Evolutionary conservation across 2,113 vertebrate genomes (phyloP).

Genomic region (Sceloporus undulatus): DNA sequence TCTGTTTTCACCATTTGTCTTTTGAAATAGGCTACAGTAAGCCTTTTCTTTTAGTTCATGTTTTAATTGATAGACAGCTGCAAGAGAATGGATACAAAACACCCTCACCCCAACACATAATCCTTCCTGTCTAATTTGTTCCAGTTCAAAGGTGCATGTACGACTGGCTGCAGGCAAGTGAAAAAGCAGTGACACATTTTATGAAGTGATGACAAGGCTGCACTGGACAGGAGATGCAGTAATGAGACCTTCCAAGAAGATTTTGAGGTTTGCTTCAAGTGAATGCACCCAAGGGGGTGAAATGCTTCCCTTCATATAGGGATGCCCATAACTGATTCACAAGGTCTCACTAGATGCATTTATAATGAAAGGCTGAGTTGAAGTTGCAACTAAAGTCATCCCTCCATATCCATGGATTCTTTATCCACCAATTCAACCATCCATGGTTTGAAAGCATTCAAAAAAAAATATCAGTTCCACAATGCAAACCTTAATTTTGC

Average conservation of each 20-base stretch:
- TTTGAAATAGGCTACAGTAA: constrained; percentile 45
- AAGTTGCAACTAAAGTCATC: neutral
- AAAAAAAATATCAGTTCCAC: too few species aligned
- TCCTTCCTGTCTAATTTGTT: constrained; percentile 65
- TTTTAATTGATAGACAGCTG: constrained; percentile 56
- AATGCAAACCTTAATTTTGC: too few species aligned
- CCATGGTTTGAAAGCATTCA: too few species aligned
- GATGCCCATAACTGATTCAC: neutral
- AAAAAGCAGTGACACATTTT: rapidly evolving
- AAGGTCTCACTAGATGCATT: neutral
- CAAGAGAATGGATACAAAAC: constrained; percentile 32
- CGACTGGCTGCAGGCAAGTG: rapidly evolving
- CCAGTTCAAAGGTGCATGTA: constrained; percentile 29
- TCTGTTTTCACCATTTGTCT: constrained; percentile 50
- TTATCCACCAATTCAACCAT: too few species aligned
- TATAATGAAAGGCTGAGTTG: neutral
- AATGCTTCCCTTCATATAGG: neutral
- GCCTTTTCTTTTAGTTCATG: constrained; percentile 58
- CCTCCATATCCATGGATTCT: too few species aligned
- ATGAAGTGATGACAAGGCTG: constrained; percentile 18
- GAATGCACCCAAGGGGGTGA: neutral
- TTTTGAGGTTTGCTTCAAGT: neutral
- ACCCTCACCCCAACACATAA: constrained; percentile 48
- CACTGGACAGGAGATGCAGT: constrained; percentile 7
- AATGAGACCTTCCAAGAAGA: neutral